phyloP scores from a whole-genome alignment of 92 coral and sea anemone genomes.

The Scolanthus callimorphus region DNA sequence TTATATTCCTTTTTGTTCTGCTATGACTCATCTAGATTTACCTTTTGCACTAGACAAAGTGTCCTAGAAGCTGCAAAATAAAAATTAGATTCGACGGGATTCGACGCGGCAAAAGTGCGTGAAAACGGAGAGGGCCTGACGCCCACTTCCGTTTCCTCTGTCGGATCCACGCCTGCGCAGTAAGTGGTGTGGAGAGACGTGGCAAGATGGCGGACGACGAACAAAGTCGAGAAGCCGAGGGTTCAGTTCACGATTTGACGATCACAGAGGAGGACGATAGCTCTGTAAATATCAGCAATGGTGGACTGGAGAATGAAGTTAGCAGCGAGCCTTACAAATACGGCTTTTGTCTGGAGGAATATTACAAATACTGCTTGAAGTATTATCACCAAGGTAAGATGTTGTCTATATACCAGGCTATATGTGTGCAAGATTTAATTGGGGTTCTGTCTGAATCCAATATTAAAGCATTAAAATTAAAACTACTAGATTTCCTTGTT shows the following conservation, averaged over 20 bases:
- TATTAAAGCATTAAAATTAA: too few relatives aligned
- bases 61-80: too few relatives aligned
- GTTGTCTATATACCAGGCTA: too few relatives aligned
- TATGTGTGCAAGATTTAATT: too few relatives aligned
- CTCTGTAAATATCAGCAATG: slow-evolving; percentile 25
- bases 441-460: too few relatives aligned
- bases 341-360: slow-evolving; percentile 80
- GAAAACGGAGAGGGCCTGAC: neutral
- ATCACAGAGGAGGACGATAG: slow-evolving; percentile 77
- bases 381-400: slow-evolving; percentile 95
- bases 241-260: slow-evolving; percentile 77
- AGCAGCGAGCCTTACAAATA: slow-evolving; percentile 64
- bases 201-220: slow-evolving; percentile 95
- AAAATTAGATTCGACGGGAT: too few relatives aligned
- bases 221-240: slow-evolving; percentile 32
- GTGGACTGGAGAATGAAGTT: slow-evolving; percentile 24
- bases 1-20: too few relatives aligned
- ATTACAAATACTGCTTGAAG: slow-evolving; percentile 82
- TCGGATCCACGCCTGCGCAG: slow-evolving; percentile 33
- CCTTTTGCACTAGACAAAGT: too few relatives aligned
- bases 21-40: too few relatives aligned
- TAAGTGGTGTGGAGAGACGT: slow-evolving; percentile 60
- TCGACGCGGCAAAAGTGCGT: too few relatives aligned
- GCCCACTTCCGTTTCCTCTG: neutral
- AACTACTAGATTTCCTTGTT: too few relatives aligned